These are phyloP conservation scores for Coilia nasus DNA, from an alignment of 2,797 vertebrate genomes.

Conservation along the genomic window DNA sequence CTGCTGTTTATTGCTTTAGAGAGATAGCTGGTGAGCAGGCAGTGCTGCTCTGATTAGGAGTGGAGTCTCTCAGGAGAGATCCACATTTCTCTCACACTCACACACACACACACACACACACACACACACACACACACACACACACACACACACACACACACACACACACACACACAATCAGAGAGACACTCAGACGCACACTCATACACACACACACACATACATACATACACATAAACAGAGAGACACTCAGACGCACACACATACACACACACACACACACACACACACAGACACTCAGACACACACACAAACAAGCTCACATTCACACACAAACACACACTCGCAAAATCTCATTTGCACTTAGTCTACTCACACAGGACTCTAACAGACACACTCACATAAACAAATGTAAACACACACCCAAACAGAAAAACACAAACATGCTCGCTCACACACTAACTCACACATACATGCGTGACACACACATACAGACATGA, in stretches of 20 bases:
- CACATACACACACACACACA: slow-evolving; percentile 59
- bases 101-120: slow-evolving; percentile 11
- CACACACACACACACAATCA: slow-evolving; percentile 46
- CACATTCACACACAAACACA: slow-evolving; percentile 67
- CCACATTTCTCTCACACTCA: slow-evolving; percentile 2
- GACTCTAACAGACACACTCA: slow-evolving; percentile 12
- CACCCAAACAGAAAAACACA: slow-evolving; percentile 3
- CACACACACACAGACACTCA: slow-evolving; percentile 34
- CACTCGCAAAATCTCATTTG: slow-evolving; percentile 42
- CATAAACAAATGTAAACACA: slow-evolving; percentile 5
- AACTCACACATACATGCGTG: too few species aligned
- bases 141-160: slow-evolving; percentile 61
- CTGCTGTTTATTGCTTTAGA: slow-evolving; percentile 69
- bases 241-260: slow-evolving; percentile 67
- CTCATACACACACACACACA: slow-evolving; percentile 43
- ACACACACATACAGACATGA: too few species aligned
- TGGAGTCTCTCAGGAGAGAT: slow-evolving; percentile 63
- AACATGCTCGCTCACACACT: neutral
- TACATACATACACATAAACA: slow-evolving; percentile 47
- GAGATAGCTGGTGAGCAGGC: slow-evolving; percentile 62
- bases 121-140: slow-evolving; percentile 54
- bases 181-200: neutral
- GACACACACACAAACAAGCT: slow-evolving; percentile 53
- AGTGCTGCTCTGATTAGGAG: slow-evolving; percentile 67
- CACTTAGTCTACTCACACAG: neutral